Evolutionary conservation across 1,140 invertebrate species (phyloP).

Genomic region (Euura saliciscinereae): DNA sequence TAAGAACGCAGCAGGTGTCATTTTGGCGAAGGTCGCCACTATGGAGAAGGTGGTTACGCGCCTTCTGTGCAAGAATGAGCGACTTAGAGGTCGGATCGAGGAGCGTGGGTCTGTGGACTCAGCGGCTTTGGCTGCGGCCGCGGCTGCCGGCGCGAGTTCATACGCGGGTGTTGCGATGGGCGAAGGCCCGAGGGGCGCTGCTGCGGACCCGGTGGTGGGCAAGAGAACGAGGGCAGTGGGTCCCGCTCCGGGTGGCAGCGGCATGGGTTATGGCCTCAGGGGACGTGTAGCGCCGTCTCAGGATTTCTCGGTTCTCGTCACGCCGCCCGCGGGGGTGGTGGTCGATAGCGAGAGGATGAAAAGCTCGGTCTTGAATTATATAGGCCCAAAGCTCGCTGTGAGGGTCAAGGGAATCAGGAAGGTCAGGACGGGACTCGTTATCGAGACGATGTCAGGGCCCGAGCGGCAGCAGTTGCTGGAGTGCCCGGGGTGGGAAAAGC

Average conservation of each 20-base stretch:
- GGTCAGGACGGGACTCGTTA: background rate
- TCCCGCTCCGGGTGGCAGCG: too few species aligned
- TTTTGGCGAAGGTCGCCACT: background rate
- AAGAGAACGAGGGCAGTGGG: conserved; percentile 3
- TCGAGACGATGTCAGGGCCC: conserved; percentile 10
- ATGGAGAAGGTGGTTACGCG: background rate
- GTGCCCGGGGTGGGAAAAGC: background rate
- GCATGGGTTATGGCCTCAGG: too few species aligned
- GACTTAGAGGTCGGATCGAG: conserved; percentile 9
- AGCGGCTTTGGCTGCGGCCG: background rate
- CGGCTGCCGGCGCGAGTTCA: background rate
- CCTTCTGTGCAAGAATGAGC: background rate
- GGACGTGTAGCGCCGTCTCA: too few species aligned
- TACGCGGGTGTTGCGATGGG: background rate
- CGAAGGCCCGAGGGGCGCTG: background rate
- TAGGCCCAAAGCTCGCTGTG: conserved; percentile 14
- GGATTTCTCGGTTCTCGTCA: too few species aligned
- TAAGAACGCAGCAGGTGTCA: background rate
- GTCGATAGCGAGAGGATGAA: too few species aligned
- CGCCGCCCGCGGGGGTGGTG: too few species aligned
- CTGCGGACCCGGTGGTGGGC: background rate
- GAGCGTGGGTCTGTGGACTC: background rate
- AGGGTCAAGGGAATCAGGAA: conserved; percentile 14
- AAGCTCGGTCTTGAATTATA: too few species aligned
- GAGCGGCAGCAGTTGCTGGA: conserved; percentile 13